Base-by-base conservation (phyloP, 2,888 invertebrate genomes). In the Trilocha varians region DNA sequence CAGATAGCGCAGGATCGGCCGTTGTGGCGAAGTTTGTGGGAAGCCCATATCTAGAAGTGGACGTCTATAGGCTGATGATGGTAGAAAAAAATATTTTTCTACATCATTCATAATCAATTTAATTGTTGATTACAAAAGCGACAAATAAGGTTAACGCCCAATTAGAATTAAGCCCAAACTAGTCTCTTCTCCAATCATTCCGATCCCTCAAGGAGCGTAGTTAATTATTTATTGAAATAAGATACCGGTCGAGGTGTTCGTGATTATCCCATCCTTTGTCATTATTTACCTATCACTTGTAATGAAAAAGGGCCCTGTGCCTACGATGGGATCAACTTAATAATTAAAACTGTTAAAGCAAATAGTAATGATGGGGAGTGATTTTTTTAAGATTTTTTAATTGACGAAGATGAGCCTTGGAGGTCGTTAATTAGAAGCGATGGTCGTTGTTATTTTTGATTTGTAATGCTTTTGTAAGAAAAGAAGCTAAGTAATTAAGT, bases 261-360 rank as follows among this genome's bases (percentile, higher is more conserved):
- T 40, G 41, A 43, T 46, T 47, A 48, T 45, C 45, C 45, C 34
- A 39, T 32, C 42, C 34, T 14, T 37, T 34, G 14, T 34, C 33
- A 40, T 42, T 55, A 59, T 56, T 60, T 57, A 53, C 51, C 50
- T 50, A 57, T 54, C 40, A 44, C 45, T 39, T 49, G 39, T 59
- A 59, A 62, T 63, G 57, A 65, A 66, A 62, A 61, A 55, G 59
- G 57, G 58, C 35, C 42, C 41, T 49, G 49, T 53, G 56, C 55
- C 61, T 56, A 61, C 36, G 16, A 14, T 14, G 52, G 49, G 42
- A 49, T 51, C 50, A 44, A 49, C 47, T 46, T 55, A 44, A 50
- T 63, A 59, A 70, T 60, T 62, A 57, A 62, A 59, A 62, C 52
- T 55, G 57, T 57, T 60, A 53, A 57, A 50, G 49, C 50, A 55